Evolutionary conservation across 1,140 invertebrate species (phyloP).

Genomic region (Helicoverpa armigera): DNA sequence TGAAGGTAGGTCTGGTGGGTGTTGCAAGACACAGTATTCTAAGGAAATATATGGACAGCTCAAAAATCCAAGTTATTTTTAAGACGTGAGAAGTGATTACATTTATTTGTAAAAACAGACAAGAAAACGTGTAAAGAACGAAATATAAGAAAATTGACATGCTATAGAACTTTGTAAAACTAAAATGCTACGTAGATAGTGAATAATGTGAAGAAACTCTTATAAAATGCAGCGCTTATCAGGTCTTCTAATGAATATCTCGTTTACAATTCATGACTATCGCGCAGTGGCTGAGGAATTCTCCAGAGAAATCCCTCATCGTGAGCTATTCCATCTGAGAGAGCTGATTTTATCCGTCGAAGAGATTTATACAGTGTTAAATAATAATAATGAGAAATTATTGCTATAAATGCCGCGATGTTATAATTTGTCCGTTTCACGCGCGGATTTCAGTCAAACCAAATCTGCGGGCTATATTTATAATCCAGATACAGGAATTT

Average conservation of each 20-base stretch:
- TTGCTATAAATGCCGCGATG: neutral
- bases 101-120: neutral
- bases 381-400: neutral
- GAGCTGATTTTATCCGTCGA: neutral
- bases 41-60: neutral
- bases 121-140: neutral
- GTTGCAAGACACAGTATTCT: neutral
- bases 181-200: constrained; percentile 16
- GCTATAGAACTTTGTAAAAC: constrained; percentile 16
- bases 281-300: constrained; percentile 18
- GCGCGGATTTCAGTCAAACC: neutral
- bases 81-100: neutral
- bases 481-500: constrained; percentile 42
- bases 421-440: neutral
- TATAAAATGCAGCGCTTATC: neutral
- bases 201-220: neutral
- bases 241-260: constrained; percentile 31
- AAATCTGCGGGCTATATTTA: constrained; percentile 44
- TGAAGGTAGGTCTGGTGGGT: no score
- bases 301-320: neutral
- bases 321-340: constrained; percentile 1
- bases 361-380: neutral
- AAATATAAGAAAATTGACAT: constrained; percentile 8
- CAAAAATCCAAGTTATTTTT: neutral
- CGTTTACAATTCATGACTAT: constrained; percentile 34